Evolutionary conservation across 37 sponge, comb jelly and placozoan species (phyloP), one percentile per base, ranked within the genome.

Genomic region (Oscarella lobularis): DNA sequence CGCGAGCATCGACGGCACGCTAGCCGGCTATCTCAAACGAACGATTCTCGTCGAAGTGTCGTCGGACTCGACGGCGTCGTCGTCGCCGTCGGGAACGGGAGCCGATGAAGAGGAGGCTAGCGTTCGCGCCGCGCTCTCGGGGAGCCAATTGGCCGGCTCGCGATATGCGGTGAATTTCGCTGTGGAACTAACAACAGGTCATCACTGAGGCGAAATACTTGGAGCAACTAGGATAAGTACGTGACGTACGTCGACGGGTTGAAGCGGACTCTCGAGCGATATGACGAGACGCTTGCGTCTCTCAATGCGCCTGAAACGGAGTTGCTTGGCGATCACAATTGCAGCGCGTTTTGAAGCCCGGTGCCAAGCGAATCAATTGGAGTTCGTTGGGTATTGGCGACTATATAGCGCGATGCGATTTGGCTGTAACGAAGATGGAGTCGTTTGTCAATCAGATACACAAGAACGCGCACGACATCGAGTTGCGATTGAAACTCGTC

Each of bases 291-390:
- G 1, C 41, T 76, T 33, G 77, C 77, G 3, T 41, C 39, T 41
- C 70, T 81, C 27, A 77, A 60, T 40, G 34, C 76, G 4, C 66
- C 82, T 9, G 82, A 68, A 35, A 67, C 76, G 74, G 80, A 91
- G 54, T 78, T 98, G 70, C 67, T 98, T 66, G 87, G 85, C 6
- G 99, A 87, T 33, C 92, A 94, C 67, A 80, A 6, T 83, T 98
- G 74, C 92, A 89, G 70, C 65, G 87, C 38, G 84, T 76, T 3
- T 74, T 98, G 54, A 84, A 81, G 38, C 92, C 99, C 66, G 99
- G 99, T 5, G 81, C 73, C 60, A 94, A 94, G 81, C 75, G 95
- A n/a, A 84, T 94, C 80, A 98, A 98, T 85, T 98, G 99, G 99
- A 98, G 91, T 76, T 88, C 92, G 0, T 86, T 98, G 38, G 99